A percentile compares a stretch with the other conserved stretches of the same genome.
phyloP scores from a whole-genome alignment of 2,113 vertebrate species.

The Zosterops japonicus region DNA sequence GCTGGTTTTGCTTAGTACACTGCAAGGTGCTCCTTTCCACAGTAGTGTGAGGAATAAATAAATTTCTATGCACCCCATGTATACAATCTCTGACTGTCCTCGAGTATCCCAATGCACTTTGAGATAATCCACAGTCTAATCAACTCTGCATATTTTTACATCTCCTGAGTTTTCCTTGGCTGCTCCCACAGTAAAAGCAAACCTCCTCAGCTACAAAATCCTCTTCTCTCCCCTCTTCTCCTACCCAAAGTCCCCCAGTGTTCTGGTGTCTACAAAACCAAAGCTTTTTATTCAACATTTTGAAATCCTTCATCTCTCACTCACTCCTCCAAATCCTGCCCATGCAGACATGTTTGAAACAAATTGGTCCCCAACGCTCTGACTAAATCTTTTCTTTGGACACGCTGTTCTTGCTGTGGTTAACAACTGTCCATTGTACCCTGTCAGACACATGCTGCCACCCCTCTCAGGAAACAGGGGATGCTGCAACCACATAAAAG shows the following conservation, averaged over 20 bases:
- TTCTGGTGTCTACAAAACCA: not conserved
- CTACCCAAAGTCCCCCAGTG: not conserved
- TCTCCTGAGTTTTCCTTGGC: not conserved
- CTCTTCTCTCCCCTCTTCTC: not conserved
- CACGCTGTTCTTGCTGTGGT: not conserved
- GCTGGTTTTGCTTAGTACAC: not conserved
- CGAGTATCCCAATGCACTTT: not conserved
- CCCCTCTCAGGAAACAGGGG: not conserved
- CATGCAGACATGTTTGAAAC: not conserved
- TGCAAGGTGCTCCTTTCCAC: not conserved
- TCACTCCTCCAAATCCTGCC: not conserved
- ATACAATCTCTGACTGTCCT: not conserved
- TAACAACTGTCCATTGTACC: not conserved
- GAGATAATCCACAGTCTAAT: not conserved
- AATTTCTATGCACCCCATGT: not conserved
- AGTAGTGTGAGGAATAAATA: not conserved
- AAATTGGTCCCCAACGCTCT: no score
- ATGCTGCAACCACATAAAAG: slow-evolving; percentile 9
- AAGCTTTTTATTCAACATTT: not conserved
- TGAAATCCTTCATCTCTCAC: not conserved
- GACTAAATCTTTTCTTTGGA: no score
- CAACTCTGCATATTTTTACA: not conserved
- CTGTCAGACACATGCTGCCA: not conserved
- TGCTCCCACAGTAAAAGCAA: not conserved
- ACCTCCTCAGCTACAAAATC: not conserved